Evolutionary conservation across 2,888 invertebrate genomes (phyloP), one percentile per base, ranked within the genome.

Genomic region (Phanerotoma sp.): DNA sequence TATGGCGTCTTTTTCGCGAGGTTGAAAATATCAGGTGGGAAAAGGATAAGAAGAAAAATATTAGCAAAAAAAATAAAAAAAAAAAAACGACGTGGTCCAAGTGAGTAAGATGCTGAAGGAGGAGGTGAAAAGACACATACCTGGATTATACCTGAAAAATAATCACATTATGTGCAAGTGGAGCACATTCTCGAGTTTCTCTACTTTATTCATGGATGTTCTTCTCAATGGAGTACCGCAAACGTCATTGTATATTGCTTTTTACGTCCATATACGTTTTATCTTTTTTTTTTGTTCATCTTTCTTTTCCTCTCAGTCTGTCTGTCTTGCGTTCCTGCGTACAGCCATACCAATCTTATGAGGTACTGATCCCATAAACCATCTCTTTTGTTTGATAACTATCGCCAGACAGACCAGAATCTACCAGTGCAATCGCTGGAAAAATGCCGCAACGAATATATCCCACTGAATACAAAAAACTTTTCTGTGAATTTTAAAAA

Each of bases 181-280:
- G 67, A 69, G 66, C 66, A 70, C n/a, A 64, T 65, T 66, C 70
- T 70, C 68, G 61, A 68, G 67, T 69, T 69, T 62, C 62, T 61
- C 55, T 62, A 67, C 65, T 68, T 66, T 71, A 68, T 68, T 66
- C 63, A 61, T 61, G 63, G 58, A 60, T 50, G 46, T 56, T 56
- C 55, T 25, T 42, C 44, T 63, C 55, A 66, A 68, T 66, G 64
- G 63, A 69, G 63, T 66, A 65, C 67, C 66, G 66, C 66, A 64
- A 68, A 61, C 58, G 59, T 60, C 59, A 57, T 58, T 57, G 53
- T 58, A 56, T 58, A 33, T 52, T 54, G 41, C 56, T 60, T 42
- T 49, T 32, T 13, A 13, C n/a, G 16, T 15, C 5, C 15, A 13
- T 37, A n/a, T n/a, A n/a, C n/a, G n/a, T n/a, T n/a, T n/a, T n/a